Conservation (phyloP, 2,113 vertebrate species). For the Nanorana parkeri region DNA sequence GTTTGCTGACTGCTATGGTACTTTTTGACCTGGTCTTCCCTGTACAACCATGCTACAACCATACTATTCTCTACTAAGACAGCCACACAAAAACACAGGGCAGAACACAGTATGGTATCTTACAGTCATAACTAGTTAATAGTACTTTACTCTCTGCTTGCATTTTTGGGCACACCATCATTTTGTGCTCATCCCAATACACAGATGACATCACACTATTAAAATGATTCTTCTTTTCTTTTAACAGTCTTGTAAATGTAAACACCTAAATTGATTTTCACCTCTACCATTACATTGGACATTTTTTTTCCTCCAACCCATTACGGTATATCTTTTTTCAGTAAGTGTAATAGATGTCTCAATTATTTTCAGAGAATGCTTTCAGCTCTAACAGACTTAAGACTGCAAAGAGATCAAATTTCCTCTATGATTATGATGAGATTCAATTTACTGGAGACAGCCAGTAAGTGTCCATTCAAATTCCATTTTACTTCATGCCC, state of each 20-base stretch:
- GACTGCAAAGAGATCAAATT: slow-evolving; percentile 21
- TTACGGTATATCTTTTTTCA: neutral
- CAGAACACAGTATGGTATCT: too few species aligned
- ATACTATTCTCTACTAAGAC: too few species aligned
- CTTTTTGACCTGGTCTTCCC: too few species aligned
- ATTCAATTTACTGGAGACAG: slow-evolving; percentile 31
- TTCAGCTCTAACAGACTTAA: slow-evolving; percentile 20
- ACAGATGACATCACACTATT: too few species aligned
- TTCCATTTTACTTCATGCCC: slow-evolving; percentile 6
- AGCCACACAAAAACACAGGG: too few species aligned
- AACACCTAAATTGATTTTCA: neutral
- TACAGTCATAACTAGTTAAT: too few species aligned
- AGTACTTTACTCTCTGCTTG: too few species aligned
- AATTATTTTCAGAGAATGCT: slow-evolving; percentile 34
- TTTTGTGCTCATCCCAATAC: too few species aligned
- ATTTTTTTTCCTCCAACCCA: neutral
- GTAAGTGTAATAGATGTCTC: slow-evolving; percentile 6
- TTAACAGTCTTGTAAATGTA: neutral
- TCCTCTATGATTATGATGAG: slow-evolving; percentile 33
- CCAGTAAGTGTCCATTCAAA: neutral
- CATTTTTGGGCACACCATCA: too few species aligned
- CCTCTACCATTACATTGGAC: neutral
- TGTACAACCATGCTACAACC: too few species aligned
- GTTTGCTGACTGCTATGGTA: too few species aligned
- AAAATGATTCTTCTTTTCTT: too few species aligned